Conservation (phyloP, 2,797 vertebrate genomes). For the Lepus townsendii region DNA sequence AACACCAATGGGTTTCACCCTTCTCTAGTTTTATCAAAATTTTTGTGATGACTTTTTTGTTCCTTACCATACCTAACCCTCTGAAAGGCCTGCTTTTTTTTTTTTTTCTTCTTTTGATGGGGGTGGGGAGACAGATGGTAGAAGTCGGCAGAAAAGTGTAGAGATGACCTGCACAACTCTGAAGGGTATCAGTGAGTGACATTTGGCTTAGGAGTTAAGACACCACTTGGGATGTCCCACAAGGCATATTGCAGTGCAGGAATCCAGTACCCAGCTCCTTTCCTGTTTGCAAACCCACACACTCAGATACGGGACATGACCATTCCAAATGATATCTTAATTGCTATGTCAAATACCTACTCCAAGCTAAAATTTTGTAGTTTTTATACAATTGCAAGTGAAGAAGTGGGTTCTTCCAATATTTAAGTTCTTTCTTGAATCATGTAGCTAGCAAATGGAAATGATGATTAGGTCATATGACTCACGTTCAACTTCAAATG, state of each 20-base stretch:
- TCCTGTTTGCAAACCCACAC: too few species aligned
- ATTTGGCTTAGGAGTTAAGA: too few species aligned
- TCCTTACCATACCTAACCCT: neutral
- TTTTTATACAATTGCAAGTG: neutral
- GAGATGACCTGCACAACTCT: neutral
- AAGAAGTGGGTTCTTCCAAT: neutral
- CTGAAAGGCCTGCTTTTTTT: neutral
- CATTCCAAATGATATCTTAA: too few species aligned
- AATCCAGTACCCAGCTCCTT: too few species aligned
- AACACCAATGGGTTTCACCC: neutral
- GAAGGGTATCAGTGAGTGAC: neutral
- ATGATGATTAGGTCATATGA: neutral
- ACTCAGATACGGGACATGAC: too few species aligned
- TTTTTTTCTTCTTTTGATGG: neutral
- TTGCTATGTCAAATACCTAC: too few species aligned
- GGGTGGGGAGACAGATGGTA: neutral
- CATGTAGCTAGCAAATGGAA: neutral
- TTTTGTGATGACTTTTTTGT: neutral
- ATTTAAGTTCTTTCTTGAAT: neutral
- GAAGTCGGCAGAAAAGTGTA: neutral
- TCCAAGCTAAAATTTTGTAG: neutral
- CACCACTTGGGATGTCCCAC: too few species aligned
- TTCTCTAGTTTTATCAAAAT: neutral
- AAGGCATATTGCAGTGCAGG: too few species aligned
- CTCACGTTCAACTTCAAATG: neutral